Conservation (phyloP, 1,140 invertebrate species). For the Sweltsa coloradensis region DNA sequence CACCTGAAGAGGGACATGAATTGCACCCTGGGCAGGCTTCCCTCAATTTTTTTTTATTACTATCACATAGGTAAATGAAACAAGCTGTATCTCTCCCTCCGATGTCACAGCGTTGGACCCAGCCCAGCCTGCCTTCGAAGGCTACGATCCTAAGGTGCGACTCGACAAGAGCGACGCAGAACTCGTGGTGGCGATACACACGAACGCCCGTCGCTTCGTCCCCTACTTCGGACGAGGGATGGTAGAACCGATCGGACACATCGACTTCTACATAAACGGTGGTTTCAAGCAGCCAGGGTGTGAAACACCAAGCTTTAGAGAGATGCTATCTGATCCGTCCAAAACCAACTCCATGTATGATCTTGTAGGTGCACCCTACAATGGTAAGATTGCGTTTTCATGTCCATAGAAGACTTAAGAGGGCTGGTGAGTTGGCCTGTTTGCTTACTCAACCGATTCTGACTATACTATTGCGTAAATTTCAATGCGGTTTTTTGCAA, state of each 20-base stretch:
- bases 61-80: too few relatives aligned
- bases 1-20: too few relatives aligned
- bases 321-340: not conserved
- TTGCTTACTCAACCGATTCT: too few relatives aligned
- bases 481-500: too few relatives aligned
- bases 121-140: slow-evolving; percentile 34
- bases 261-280: slow-evolving; percentile 28
- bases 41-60: too few relatives aligned
- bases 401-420: too few relatives aligned
- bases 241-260: slow-evolving; percentile 23
- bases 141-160: slow-evolving; percentile 24
- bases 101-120: slow-evolving; percentile 33
- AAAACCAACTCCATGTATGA: not conserved
- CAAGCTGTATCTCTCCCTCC: too few relatives aligned
- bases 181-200: slow-evolving; percentile 35
- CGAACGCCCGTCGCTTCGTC: slow-evolving; percentile 28
- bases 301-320: too few relatives aligned
- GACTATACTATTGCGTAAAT: too few relatives aligned
- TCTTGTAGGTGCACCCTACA: not conserved
- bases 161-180: slow-evolving; percentile 29
- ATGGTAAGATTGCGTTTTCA: too few relatives aligned
- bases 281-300: slow-evolving; percentile 26
- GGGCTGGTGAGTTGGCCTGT: too few relatives aligned
- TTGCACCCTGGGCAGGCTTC: too few relatives aligned
- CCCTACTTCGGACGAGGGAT: slow-evolving; percentile 29